Evolutionary conservation across 2,797 vertebrate genomes (phyloP), one percentile per base, ranked within the genome.

Genomic region (Morelia viridis): DNA sequence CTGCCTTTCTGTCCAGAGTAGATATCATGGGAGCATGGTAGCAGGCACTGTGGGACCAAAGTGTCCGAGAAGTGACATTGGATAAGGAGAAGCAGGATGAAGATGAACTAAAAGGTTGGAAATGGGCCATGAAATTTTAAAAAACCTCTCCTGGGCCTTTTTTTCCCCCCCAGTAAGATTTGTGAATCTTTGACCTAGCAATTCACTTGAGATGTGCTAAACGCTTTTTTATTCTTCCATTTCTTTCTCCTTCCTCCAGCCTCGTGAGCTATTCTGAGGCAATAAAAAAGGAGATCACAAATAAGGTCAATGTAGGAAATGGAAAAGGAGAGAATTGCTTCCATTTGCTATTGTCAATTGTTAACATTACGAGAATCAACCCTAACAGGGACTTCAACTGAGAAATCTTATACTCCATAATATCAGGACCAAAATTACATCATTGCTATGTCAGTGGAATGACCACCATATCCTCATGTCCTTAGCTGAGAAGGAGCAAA

Each of bases 221-320:
- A 10, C n/a, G 91, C 91, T 92, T 90, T 95, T n/a, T 88, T 0
- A 62, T 89, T 93, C 89, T 8, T 92, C 60, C 31, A 26, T 86
- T 62, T 65, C 61, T 26, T 88, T n/a, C 85, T 50, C 85, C 56
- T 85, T 65, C 61, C 19, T 71, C 61, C 28, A 28, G 41, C n/a
- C 93, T 80, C 53, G n/a, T 64, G 85, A 91, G 87, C 91, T 46
- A 94, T 88, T 89, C 94, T 89, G 94, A 88, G 68, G 86, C 94
- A 89, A 68, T 62, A 91, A 89, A 93, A 90, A 94, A 13, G 2
- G 92, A 41, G 1, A 90, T 31, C 41, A 89, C 95, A 96, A 95
- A 91, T 46, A 94, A 93, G 71, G 94, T 92, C 85, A 94, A 93
- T 60, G 65, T 28, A 90, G 90, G 9, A 96, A 96, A 95, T 7